These are phyloP conservation scores for Drosophila atroscutellata DNA, from an alignment of 2,888 invertebrate genomes.

Conservation along the genomic window DNA sequence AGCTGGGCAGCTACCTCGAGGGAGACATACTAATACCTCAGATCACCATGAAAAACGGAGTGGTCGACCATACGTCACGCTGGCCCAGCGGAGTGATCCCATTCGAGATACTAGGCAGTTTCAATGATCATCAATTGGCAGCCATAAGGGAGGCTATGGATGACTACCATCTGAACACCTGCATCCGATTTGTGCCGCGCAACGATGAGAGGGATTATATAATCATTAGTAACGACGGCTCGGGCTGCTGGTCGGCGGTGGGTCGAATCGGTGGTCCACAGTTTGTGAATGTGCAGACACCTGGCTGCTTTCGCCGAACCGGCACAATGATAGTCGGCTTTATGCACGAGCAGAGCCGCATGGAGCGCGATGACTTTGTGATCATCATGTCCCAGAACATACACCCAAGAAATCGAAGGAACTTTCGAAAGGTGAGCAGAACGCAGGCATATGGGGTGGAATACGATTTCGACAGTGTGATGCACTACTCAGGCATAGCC, in stretches of 20 bases:
- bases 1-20: conserved; percentile 90
- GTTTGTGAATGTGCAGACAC: conserved; percentile 90
- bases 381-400: conserved; percentile 89
- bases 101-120: conserved; percentile 88
- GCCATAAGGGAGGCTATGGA: conserved; percentile 89
- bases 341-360: conserved; percentile 92
- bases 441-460: conserved; percentile 88
- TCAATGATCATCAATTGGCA: conserved; percentile 86
- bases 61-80: conserved; percentile 86
- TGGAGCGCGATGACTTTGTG: conserved; percentile 90
- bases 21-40: conserved; percentile 91
- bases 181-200: conserved; percentile 89
- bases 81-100: conserved; percentile 90
- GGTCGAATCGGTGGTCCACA: conserved; percentile 88
- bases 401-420: conserved; percentile 87
- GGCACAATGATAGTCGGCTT: conserved; percentile 92
- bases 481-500: conserved; percentile 92
- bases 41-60: conserved; percentile 86
- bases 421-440: conserved; percentile 89
- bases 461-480: conserved; percentile 92
- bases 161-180: conserved; percentile 91
- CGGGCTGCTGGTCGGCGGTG: conserved; percentile 93
- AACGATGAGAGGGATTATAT: conserved; percentile 89
- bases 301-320: conserved; percentile 88
- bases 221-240: conserved; percentile 87